phyloP scores from a whole-genome alignment of 2,797 vertebrate species.

The Macropodus opercularis region DNA sequence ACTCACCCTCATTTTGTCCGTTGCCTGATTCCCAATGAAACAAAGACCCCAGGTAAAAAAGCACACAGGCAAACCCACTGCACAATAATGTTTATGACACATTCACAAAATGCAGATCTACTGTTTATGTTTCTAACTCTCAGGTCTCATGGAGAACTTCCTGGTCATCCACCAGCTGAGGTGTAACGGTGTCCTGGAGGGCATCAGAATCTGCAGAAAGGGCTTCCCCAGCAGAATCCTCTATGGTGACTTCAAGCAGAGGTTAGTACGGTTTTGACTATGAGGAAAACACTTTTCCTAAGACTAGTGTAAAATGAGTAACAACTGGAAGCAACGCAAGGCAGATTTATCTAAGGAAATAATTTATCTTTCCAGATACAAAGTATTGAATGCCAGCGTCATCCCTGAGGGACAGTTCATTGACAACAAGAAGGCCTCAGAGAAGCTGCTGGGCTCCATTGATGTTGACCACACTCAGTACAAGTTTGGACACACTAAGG shows the following conservation, averaged over 20 bases:
- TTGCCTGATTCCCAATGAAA: conserved; percentile 90
- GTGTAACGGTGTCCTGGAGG: conserved; percentile 90
- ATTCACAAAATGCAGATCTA: no score
- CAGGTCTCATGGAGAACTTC: conserved; percentile 77
- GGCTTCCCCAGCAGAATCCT: no score
- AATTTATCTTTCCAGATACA: conserved; percentile 75
- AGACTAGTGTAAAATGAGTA: no score
- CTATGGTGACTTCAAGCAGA: no score
- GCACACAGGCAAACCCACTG: no score
- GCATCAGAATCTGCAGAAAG: no score
- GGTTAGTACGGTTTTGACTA: conserved; percentile 52
- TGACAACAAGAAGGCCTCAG: conserved; percentile 90
- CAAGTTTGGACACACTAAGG: conserved; percentile 91
- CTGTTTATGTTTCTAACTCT: background rate
- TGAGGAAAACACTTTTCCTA: no score
- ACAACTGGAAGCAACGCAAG: no score
- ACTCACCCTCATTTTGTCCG: conserved; percentile 92
- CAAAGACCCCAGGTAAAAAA: conserved; percentile 87
- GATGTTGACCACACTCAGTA: conserved; percentile 89
- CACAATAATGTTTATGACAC: no score
- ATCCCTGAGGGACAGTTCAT: no score
- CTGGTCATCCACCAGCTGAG: conserved; percentile 89
- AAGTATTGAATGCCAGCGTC: conserved; percentile 87
- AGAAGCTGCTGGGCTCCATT: conserved; percentile 89
- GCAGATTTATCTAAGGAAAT: background rate